These are phyloP conservation scores for Albula goreensis DNA, from an alignment of 2,113 vertebrate species.

Conservation along the genomic window DNA sequence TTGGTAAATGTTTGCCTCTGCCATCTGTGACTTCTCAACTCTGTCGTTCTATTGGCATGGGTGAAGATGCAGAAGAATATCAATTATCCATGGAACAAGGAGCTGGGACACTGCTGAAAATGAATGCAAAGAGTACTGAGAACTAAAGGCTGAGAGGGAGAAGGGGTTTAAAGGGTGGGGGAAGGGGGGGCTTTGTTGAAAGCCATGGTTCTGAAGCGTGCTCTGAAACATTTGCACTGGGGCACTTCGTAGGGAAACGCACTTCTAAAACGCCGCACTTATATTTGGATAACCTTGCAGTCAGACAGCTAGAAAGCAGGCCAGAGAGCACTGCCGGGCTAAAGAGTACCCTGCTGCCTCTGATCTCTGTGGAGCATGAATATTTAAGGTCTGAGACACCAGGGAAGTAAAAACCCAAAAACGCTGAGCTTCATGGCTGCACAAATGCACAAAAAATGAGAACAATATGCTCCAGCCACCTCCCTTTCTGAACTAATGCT, in stretches of 20 bases:
- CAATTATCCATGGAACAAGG: neutral
- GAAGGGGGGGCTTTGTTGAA: neutral
- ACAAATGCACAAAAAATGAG: neutral
- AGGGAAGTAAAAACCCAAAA: neutral
- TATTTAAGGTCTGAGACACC: neutral
- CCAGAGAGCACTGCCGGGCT: neutral
- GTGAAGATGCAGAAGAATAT: neutral
- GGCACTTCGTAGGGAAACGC: neutral
- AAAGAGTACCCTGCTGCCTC: neutral
- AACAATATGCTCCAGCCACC: neutral
- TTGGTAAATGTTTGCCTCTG: neutral
- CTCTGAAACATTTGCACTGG: neutral
- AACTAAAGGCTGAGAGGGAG: constrained; percentile 17
- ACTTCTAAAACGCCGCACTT: neutral
- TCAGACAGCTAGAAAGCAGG: neutral
- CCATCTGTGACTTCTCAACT: neutral
- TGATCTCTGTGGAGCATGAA: neutral
- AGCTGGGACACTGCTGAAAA: neutral
- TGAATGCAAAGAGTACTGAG: constrained; percentile 10
- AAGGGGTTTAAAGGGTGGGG: neutral
- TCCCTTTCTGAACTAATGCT: neutral
- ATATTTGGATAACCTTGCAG: constrained; percentile 6
- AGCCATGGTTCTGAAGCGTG: neutral
- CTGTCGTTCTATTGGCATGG: neutral
- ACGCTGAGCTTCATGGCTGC: neutral